Evolutionary conservation across 2,797 vertebrate genomes (phyloP).

Genomic region (Micromesistius poutassou): DNA sequence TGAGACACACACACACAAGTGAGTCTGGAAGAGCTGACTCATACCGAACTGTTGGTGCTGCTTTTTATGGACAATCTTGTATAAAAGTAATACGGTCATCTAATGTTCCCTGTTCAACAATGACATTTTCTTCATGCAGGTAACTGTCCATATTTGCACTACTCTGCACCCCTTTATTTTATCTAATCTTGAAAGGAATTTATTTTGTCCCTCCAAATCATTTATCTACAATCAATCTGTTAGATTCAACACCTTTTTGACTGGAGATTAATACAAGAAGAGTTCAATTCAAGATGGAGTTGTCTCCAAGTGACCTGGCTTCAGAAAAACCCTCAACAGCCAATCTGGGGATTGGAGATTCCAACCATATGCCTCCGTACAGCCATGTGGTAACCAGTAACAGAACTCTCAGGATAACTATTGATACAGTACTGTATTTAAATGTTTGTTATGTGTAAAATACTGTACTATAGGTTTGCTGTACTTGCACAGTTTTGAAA

Average conservation of each 20-base stretch:
- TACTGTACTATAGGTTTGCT: constrained; percentile 84
- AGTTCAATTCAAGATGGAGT: constrained; percentile 40
- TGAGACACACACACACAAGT: background rate
- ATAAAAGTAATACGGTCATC: constrained; percentile 70
- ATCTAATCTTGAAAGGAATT: constrained; percentile 33
- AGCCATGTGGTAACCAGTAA: constrained; percentile 70
- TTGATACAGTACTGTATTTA: constrained; percentile 84
- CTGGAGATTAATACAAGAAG: constrained; percentile 34
- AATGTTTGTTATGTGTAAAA: constrained; percentile 77
- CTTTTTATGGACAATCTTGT: constrained; percentile 94
- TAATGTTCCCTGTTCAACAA: constrained; percentile 54
- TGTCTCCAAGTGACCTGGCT: constrained; percentile 49
- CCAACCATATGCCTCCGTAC: constrained; percentile 51
- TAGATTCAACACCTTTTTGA: constrained; percentile 18
- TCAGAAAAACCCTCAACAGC: constrained; percentile 39
- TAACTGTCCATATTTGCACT: constrained; percentile 77
- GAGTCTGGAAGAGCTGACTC: constrained; percentile 37
- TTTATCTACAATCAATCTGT: constrained; percentile 50
- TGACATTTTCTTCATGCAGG: constrained; percentile 64
- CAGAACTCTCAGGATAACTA: constrained; percentile 82
- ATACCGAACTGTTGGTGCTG: constrained; percentile 78
- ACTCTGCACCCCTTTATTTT: constrained; percentile 50
- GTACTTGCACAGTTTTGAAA: constrained; percentile 83
- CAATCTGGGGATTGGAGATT: constrained; percentile 44
- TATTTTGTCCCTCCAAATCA: constrained; percentile 34